Evolutionary conservation across 2,888 invertebrate species (phyloP).

Genomic region (Keiferia lycopersicella): DNA sequence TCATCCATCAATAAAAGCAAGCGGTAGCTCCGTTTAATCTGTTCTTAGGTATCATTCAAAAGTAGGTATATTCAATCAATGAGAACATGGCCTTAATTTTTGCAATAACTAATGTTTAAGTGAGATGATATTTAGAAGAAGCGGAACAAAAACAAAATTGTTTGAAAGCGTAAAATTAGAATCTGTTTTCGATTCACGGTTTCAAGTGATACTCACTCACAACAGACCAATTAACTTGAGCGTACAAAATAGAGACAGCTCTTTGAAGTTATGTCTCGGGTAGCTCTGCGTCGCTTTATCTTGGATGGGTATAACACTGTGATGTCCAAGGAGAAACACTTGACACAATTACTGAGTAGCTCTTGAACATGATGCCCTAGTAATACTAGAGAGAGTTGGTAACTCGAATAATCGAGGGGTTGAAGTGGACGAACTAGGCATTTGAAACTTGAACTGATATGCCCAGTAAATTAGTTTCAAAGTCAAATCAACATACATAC

Average conservation of each 20-base stretch:
- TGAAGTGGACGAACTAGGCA: not conserved
- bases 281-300: not conserved
- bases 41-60: no score
- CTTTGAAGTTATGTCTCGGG: constrained; percentile 10
- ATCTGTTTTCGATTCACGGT: not conserved
- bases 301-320: not conserved
- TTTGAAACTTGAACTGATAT: not conserved
- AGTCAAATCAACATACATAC: not conserved
- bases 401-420: constrained; percentile 22
- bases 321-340: not conserved
- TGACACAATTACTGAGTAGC: constrained; percentile 11
- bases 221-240: constrained; percentile 8
- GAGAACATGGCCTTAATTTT: no score
- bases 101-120: no score
- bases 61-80: no score
- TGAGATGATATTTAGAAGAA: not conserved
- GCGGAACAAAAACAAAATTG: not conserved
- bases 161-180: constrained; percentile 3
- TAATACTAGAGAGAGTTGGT: not conserved
- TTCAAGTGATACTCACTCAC: not conserved
- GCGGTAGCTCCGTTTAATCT: no score
- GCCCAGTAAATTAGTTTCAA: not conserved
- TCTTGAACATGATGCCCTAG: not conserved
- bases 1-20: not conserved
- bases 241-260: not conserved